phyloP scores from a whole-genome alignment of 2,113 vertebrate genomes.

The Silurus asotus region DNA sequence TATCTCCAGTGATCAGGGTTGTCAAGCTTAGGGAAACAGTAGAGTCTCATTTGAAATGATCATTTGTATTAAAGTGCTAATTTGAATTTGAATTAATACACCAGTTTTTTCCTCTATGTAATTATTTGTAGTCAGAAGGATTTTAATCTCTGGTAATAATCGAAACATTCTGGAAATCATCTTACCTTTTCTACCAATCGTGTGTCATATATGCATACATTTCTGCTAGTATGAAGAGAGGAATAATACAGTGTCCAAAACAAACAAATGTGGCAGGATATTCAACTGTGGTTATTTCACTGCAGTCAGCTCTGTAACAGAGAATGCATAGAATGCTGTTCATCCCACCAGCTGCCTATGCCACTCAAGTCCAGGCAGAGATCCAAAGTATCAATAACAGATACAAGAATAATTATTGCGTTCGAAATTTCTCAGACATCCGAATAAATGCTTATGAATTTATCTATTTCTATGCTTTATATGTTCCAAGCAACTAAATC shows the following conservation, averaged over 20 bases:
- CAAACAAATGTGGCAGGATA: constrained; percentile 1
- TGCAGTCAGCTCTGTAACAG: constrained; percentile 10
- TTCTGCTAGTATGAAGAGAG: neutral
- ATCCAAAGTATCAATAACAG: constrained; percentile 37
- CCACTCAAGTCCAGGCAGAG: constrained; percentile 15
- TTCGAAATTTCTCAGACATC: neutral
- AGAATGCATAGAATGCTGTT: constrained; percentile 29
- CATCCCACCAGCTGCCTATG: constrained; percentile 30
- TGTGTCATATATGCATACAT: neutral
- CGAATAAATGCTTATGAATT: neutral
- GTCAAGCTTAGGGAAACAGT: neutral
- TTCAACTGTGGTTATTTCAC: constrained; percentile 17
- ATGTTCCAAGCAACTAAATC: neutral
- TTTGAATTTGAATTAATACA: neutral
- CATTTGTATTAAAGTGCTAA: constrained; percentile 29
- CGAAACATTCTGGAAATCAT: neutral
- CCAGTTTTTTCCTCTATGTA: constrained; percentile 10
- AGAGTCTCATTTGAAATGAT: constrained; percentile 3
- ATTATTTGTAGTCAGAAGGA: neutral
- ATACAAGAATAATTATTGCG: constrained; percentile 39
- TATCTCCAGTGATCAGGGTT: neutral
- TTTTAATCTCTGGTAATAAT: neutral
- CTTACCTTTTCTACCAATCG: neutral
- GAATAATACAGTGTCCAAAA: constrained; percentile 4
- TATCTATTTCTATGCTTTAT: neutral